Base-by-base conservation (phyloP, 2,797 vertebrate genomes). In the Petrocephalus schoutedeni region DNA sequence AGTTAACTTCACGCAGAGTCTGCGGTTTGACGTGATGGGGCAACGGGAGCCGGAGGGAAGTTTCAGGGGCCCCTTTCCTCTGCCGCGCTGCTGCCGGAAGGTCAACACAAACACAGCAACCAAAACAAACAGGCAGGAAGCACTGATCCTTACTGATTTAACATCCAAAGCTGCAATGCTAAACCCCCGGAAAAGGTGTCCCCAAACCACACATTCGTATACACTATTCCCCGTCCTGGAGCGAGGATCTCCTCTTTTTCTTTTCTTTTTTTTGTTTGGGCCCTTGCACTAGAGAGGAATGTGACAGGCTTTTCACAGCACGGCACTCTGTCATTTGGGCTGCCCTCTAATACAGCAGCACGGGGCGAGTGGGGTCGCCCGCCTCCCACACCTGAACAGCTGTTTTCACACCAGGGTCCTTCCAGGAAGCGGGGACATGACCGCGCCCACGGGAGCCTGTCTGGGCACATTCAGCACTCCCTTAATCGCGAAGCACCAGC, bases 271-370 rank as follows among this genome's bases (percentile, higher is more conserved):
- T 96, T 96, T 95, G 96, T 96, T 94, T 94, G 93, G 94, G 94
- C 93, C 94, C 94, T 90, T 91, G 94, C 93, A 92, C 95, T 87
- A 92, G 95, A 95, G 95, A 95, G 95, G 95, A 96, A 96, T 96
- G 95, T 94, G 94, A 95, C 94, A 90, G 93, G 91, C 93, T 94
- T 95, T 95, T 94, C 93, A 89, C 95, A 94, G 94, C 93, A 89
- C 92, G 89, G 93, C 94, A 94, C 95, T 96, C 95, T 96, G 95
- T 96, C 94, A 95, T 96, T 96, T 95, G 90, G 93, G 92, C 92
- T 94, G 93, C 94, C 94, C 95, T 96, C 93, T 95, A 95, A 96
- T 96, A 95, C 91, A 94, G 92, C 90, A 90, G 91, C 89, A 84
- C 67, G 83, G 90, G 51, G 86, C 10, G 19, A 8, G 9, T 28